phyloP scores from a whole-genome alignment of 2,888 invertebrate species.

The Drosophila mulleri region DNA sequence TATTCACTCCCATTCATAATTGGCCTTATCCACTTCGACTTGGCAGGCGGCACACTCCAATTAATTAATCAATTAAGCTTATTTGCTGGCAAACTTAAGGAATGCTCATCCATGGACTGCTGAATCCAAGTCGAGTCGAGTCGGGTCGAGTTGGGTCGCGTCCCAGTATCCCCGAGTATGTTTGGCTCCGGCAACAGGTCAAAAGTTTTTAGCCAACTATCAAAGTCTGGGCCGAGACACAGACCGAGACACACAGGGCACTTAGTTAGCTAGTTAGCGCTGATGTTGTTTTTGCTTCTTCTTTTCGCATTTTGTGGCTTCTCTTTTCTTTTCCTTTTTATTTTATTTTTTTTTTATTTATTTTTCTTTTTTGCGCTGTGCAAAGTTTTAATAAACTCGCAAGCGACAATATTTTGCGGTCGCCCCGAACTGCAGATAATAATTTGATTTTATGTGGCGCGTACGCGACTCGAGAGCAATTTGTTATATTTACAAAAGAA shows the following conservation, averaged over 20 bases:
- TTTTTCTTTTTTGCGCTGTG: conserved; percentile 21
- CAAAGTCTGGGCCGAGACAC: conserved; percentile 39
- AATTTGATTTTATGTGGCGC: conserved; percentile 69
- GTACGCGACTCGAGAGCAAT: conserved; percentile 57
- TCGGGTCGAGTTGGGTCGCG: neutral
- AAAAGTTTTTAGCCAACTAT: conserved; percentile 61
- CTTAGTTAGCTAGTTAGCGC: conserved; percentile 49
- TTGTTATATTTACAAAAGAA: conserved; percentile 56
- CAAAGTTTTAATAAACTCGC: conserved; percentile 73
- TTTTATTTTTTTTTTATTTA: neutral
- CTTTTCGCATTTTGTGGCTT: neutral
- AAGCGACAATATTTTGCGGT: conserved; percentile 67
- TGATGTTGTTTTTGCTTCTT: neutral
- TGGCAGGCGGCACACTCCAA: conserved; percentile 49
- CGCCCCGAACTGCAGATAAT: conserved; percentile 58
- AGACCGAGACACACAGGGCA: conserved; percentile 23
- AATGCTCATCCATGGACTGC: conserved; percentile 11
- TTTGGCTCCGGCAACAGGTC: conserved; percentile 62
- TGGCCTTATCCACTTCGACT: neutral
- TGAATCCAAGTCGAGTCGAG: neutral
- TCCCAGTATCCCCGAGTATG: conserved; percentile 15
- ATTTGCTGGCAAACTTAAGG: conserved; percentile 54
- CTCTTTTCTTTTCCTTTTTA: too few relatives aligned
- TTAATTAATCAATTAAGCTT: conserved; percentile 70
- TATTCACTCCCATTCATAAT: neutral